Percentiles rank a stretch among this genome's conserved stretches.
phyloP scores from a whole-genome alignment of 2,888 invertebrate species.

The Eupithecia vulgata region DNA sequence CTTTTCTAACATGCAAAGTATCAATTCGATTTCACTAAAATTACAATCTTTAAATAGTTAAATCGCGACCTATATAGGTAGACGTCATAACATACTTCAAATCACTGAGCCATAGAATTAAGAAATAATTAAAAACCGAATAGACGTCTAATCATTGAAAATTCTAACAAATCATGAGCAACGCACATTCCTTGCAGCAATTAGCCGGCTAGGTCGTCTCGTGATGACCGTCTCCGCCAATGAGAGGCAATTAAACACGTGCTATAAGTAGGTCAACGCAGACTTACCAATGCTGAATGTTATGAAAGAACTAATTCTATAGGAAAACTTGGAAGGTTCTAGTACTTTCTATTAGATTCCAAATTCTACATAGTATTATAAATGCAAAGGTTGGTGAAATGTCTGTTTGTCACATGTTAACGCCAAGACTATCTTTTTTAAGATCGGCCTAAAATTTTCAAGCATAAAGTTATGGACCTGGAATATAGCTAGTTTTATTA shows the following conservation, averaged over 20 bases:
- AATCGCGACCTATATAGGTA: not conserved
- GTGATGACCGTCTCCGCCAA: conserved; percentile 60
- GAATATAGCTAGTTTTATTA: not conserved
- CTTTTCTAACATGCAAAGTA: not conserved
- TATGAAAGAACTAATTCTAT: conserved; percentile 27
- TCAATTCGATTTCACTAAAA: not conserved
- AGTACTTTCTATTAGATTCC: not conserved
- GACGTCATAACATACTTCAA: not conserved
- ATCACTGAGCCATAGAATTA: not conserved
- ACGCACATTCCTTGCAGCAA: conserved; percentile 47
- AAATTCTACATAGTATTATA: not conserved
- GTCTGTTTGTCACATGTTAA: not conserved
- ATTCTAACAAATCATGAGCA: conserved; percentile 18
- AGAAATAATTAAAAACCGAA: not conserved
- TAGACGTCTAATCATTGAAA: not conserved
- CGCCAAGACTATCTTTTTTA: not conserved
- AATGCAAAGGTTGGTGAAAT: not conserved
- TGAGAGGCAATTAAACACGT: conserved; percentile 69
- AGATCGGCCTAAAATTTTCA: not conserved
- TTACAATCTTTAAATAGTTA: not conserved
- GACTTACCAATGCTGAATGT: conserved; percentile 57
- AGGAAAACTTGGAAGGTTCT: conserved; percentile 22
- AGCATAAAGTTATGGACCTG: not conserved
- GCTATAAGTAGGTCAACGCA: conserved; percentile 66
- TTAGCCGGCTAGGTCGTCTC: conserved; percentile 65